phyloP scores from a whole-genome alignment of 2,797 vertebrate species.

The Pristis pectinata region DNA sequence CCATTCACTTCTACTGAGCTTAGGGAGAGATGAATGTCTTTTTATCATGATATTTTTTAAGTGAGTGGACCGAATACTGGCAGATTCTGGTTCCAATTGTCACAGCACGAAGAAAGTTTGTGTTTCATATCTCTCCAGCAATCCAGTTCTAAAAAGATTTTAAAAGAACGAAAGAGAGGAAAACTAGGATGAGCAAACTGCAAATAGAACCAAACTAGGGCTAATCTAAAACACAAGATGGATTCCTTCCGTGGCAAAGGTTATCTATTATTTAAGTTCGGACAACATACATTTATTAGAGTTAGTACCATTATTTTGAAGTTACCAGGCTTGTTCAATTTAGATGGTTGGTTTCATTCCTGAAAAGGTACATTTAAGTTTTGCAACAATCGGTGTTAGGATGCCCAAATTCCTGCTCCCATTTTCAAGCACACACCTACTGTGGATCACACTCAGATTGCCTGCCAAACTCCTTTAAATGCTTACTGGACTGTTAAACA shows the following conservation, averaged over 20 bases:
- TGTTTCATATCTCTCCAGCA: conserved; percentile 10
- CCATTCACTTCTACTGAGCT: background rate
- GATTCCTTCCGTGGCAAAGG: background rate
- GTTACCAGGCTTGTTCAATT: background rate
- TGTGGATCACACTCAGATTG: background rate
- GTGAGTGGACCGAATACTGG: background rate
- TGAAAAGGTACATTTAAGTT: background rate
- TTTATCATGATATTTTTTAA: background rate
- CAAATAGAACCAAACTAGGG: background rate
- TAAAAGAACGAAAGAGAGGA: background rate
- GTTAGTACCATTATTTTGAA: background rate
- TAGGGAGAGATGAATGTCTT: background rate
- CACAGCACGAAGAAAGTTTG: background rate
- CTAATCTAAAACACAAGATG: background rate
- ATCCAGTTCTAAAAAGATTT: conserved; percentile 13
- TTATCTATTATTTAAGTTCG: background rate
- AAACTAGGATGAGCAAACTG: conserved; percentile 6
- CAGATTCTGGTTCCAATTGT: background rate
- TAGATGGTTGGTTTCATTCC: background rate
- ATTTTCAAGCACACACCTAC: background rate
- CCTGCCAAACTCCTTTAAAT: background rate
- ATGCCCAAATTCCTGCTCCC: background rate
- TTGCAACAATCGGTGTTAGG: background rate
- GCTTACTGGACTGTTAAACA: background rate
- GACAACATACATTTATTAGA: background rate